Conservation (phyloP, 2,888 invertebrate genomes). For the Leptopilina drosophilae region DNA sequence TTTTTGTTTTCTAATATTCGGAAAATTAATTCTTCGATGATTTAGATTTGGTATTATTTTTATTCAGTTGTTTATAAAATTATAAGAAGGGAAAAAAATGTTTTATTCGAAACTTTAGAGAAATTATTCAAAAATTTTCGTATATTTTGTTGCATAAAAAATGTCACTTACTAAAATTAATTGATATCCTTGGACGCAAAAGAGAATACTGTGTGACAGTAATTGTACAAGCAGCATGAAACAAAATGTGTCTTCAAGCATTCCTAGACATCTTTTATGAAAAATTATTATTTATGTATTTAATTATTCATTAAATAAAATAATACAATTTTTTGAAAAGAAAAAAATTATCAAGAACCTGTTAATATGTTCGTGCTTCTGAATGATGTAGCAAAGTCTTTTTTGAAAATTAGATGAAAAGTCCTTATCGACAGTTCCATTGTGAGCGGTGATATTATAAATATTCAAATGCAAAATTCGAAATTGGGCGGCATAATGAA, state of each 20-base stretch:
- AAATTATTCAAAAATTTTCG: too few species aligned
- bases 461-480: constrained; percentile 1
- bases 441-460: neutral
- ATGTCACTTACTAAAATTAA: neutral
- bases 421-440: neutral
- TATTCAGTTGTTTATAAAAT: neutral
- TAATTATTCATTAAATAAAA: too few species aligned
- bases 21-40: too few species aligned
- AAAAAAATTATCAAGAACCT: neutral
- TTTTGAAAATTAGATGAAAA: neutral
- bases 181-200: neutral
- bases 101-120: too few species aligned
- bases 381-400: neutral
- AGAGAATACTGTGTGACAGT: neutral
- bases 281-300: too few species aligned
- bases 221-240: neutral
- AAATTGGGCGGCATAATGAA: constrained; percentile 1
- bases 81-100: too few species aligned
- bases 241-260: neutral
- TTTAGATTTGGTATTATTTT: neutral
- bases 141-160: too few species aligned
- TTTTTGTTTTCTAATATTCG: too few species aligned
- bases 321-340: too few species aligned
- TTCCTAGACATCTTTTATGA: neutral
- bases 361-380: constrained; percentile 3